Conservation (phyloP, 2,113 vertebrate species). For the Dicerorhinus sumatrensis region DNA sequence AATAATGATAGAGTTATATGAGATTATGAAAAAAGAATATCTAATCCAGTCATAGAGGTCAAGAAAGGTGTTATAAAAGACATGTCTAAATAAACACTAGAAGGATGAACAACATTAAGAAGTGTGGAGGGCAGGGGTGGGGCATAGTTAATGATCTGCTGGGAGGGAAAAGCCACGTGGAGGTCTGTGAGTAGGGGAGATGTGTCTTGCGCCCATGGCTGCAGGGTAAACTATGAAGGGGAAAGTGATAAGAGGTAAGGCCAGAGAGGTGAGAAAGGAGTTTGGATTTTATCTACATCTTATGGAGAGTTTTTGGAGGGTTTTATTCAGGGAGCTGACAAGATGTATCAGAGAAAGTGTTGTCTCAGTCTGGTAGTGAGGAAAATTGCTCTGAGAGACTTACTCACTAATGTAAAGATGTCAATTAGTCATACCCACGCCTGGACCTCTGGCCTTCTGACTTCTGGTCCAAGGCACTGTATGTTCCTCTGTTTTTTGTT, state of each 20-base stretch:
- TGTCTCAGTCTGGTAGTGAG: neutral
- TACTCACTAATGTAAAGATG: neutral
- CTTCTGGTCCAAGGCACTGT: neutral
- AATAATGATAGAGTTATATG: neutral
- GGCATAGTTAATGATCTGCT: neutral
- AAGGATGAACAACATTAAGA: neutral
- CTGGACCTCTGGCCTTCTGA: neutral
- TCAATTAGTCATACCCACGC: neutral
- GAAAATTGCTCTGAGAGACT: neutral
- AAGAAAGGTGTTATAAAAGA: neutral
- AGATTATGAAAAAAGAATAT: neutral
- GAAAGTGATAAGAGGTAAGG: neutral
- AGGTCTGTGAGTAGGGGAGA: neutral
- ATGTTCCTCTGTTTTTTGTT: neutral
- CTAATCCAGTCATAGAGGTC: neutral
- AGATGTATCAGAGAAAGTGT: neutral
- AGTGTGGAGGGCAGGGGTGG: neutral
- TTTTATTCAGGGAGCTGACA: neutral
- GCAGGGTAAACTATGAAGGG: neutral
- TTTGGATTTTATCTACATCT: neutral
- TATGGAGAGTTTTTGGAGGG: neutral
- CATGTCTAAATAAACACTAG: neutral
- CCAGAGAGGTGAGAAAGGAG: neutral
- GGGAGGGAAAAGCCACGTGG: neutral
- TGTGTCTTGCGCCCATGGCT: neutral